These are phyloP conservation scores for Caenorhabditis drosophilae DNA, from an alignment of 2,888 invertebrate genomes.

Conservation along the genomic window DNA sequence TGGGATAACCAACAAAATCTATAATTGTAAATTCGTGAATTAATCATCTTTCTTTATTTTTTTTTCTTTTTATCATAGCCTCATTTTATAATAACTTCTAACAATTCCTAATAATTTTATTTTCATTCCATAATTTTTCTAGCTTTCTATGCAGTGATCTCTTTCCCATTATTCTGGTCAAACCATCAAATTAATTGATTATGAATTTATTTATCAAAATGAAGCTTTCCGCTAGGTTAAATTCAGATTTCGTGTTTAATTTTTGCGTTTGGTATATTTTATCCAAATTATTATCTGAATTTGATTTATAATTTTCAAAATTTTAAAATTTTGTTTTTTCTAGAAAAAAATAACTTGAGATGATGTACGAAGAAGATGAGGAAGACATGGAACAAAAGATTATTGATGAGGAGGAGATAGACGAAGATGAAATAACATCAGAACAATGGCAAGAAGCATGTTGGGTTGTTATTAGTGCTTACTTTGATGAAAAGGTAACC, in stretches of 20 bases:
- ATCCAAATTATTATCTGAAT: too few species aligned
- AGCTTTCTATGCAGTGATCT: background rate
- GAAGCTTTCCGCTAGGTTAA: too few species aligned
- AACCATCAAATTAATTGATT: too few species aligned
- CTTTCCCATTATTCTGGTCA: too few species aligned
- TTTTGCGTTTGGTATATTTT: too few species aligned
- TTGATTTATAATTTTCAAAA: too few species aligned
- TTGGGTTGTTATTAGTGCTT: conserved; percentile 99
- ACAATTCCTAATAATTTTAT: background rate
- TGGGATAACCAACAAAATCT: conserved; percentile 56
- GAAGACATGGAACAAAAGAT: conserved; percentile 36
- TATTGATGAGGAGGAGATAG: conserved; percentile 51
- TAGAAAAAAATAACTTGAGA: background rate
- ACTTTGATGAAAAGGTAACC: conserved; percentile 96
- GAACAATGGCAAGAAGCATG: conserved; percentile 92
- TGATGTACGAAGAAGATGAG: conserved; percentile 51
- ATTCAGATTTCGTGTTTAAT: too few species aligned
- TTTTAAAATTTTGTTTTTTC: background rate
- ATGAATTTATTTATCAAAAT: too few species aligned
- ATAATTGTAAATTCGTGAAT: too few species aligned
- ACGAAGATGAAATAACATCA: conserved; percentile 87
- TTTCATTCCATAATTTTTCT: background rate
- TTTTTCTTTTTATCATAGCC: background rate
- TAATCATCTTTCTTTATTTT: conserved; percentile 1
- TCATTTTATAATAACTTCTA: background rate